Evolutionary conservation across 2,797 vertebrate genomes (phyloP).

Genomic region (Setipinna tenuifilis): DNA sequence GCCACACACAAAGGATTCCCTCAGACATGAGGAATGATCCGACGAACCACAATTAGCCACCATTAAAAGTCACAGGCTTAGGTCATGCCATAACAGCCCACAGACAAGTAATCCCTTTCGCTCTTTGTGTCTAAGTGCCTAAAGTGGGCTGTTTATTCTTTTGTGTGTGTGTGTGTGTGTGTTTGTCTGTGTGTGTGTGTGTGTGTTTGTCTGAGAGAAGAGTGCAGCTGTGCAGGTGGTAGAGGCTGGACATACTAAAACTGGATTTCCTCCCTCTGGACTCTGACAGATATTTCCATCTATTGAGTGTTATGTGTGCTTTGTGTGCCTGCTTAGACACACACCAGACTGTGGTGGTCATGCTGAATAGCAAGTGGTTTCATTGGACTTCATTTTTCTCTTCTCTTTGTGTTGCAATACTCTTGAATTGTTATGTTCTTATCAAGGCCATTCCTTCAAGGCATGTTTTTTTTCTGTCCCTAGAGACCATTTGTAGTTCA

Average conservation of each 20-base stretch:
- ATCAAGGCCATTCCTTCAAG: background rate
- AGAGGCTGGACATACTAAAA: background rate
- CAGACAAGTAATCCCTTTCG: background rate
- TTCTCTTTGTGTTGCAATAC: background rate
- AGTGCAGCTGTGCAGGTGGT: background rate
- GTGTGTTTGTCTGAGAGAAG: background rate
- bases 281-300: constrained; percentile 6
- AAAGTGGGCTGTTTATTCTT: background rate
- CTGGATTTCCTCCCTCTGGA: background rate
- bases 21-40: background rate
- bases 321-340: background rate
- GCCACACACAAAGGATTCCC: background rate
- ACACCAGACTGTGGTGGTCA: background rate
- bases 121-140: background rate
- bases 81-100: background rate
- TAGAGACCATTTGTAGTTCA: background rate
- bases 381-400: background rate
- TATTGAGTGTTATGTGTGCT: background rate
- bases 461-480: background rate
- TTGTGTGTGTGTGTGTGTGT: constrained; percentile 27
- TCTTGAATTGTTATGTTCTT: background rate
- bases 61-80: background rate
- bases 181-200: constrained; percentile 23
- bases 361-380: background rate
- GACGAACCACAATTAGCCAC: background rate